Base-by-base conservation (phyloP, 1,140 invertebrate species). In the Ruditapes philippinarum region DNA sequence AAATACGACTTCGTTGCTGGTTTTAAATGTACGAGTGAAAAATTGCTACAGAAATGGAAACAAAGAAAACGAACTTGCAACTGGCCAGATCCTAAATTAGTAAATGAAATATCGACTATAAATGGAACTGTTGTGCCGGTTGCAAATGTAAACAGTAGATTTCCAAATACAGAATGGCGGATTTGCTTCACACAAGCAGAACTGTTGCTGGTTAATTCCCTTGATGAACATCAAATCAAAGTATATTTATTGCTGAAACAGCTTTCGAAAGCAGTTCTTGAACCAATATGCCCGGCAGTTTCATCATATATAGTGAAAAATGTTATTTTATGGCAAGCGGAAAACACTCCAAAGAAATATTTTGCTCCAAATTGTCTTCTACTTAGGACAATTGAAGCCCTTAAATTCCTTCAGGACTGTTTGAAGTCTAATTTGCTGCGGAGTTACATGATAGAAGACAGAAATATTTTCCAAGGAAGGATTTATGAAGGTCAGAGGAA, bases 281-380 rank as follows among this genome's bases (percentile, higher is more conserved):
- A 60, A n/a, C 51, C 49, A 49, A 19, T 62, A 17, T 78, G 70
- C 28, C n/a, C n/a, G 2, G 65, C 54, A 22, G 65, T 87, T n/a
- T 74, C 84, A 11, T 78, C 84, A 22, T 87, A 60, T 60, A 65
- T 87, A 1, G 78, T 87, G 54, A 87, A 87, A 49, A 78, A 87
- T 49, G 25, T 87, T 36, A 28, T 74, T 28, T 78, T 87, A 22
- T 87, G 84, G 84, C 14, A 62, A 11, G 28, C 31, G 28, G 84
- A 87, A 84, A 84, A 12, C 1, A 84, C 22, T 38, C 81, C 62
- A 49, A 17, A 33, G 3, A 40, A 70, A 12, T 1, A 5, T 7
- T 84, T 84, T 36, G 19, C 4, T 4, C 36, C 12, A 40, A 22
- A 70, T 57, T 11, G 22, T 36, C 11, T 79, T 42, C 9, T 68